Evolutionary conservation across 2,888 invertebrate species (phyloP), one percentile per base, ranked within the genome.

Genomic region (Plebejus melissa): DNA sequence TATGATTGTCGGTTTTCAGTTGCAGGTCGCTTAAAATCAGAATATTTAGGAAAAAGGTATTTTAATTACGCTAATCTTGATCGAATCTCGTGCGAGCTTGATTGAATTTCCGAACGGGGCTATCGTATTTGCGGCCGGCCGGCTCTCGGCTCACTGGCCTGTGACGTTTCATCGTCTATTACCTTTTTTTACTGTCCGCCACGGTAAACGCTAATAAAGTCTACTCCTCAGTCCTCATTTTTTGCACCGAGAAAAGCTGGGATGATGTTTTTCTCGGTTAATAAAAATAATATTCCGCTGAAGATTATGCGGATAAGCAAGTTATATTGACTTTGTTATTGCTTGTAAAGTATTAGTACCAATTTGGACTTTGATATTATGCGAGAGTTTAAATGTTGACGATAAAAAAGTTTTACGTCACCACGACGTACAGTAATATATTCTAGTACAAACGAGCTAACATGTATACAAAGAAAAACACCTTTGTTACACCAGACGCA

Each of bases 41-140:
- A 77, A 70, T 76, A 76, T 80, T 88, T 84, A 85, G 85, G 83
- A 87, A 87, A 90, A 89, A 86, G 84, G 85, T 86, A 90, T 91
- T 90, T 91, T 92, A 92, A 92, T 90, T 90, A 92, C 88, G 87
- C 88, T 86, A 88, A 90, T 91, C 90, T 90, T 90, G 90, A 91
- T 92, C 85, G 89, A 88, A 91, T 91, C 89, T 89, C 86, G 88
- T 87, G 86, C 87, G 87, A 87, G 89, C 88, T 86, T 91, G 91
- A 92, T 92, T 91, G 91, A 91, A 91, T 91, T 92, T 90, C 90
- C 91, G 89, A 86, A 81, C 87, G 86, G 84, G 84, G 88, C 88
- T 88, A 89, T 89, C 84, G 88, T 91, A 91, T 90, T 90, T 87
- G 83, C 83, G 89, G 84, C 82, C 82, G 82, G 83, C 83, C 85